These are phyloP conservation scores for Collichthys lucidus DNA, from an alignment of 2,113 vertebrate species.

Conservation along the genomic window DNA sequence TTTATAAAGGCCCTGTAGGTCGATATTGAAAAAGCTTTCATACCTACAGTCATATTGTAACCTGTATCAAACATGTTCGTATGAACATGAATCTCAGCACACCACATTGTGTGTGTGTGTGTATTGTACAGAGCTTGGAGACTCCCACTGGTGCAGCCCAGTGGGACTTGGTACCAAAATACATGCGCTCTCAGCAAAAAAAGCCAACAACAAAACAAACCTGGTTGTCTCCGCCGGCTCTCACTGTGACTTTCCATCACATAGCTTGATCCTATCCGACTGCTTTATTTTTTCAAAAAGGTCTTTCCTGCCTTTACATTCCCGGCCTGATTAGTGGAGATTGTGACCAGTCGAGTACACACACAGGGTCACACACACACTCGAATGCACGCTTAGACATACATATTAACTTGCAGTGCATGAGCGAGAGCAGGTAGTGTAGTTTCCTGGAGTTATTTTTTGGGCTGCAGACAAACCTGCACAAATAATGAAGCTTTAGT, in stretches of 20 bases:
- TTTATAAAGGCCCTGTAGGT: too few relatives aligned
- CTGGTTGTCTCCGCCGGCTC: conserved; percentile 19
- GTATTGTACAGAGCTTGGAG: conserved; percentile 18
- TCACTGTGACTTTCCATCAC: conserved; percentile 60
- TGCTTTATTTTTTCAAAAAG: conserved; percentile 47
- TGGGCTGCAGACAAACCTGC: background rate
- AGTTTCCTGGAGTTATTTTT: background rate
- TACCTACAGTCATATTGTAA: background rate
- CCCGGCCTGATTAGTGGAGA: conserved; percentile 71
- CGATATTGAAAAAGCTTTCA: too few relatives aligned
- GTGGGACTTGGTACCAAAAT: conserved; percentile 49
- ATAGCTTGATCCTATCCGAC: conserved; percentile 57
- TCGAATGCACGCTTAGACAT: background rate
- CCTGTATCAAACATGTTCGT: background rate
- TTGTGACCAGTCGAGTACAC: conserved; percentile 58
- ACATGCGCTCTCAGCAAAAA: conserved; percentile 59
- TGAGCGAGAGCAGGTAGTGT: background rate
- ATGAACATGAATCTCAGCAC: background rate
- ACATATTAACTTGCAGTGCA: background rate
- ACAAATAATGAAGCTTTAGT: background rate
- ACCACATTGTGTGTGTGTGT: background rate
- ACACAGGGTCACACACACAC: conserved; percentile 1
- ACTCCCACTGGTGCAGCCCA: conserved; percentile 34
- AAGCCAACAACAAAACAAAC: conserved; percentile 51
- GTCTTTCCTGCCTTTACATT: conserved; percentile 73